Base-by-base conservation (phyloP, 2,888 invertebrate genomes). In the Noctuana brunneofusca region DNA sequence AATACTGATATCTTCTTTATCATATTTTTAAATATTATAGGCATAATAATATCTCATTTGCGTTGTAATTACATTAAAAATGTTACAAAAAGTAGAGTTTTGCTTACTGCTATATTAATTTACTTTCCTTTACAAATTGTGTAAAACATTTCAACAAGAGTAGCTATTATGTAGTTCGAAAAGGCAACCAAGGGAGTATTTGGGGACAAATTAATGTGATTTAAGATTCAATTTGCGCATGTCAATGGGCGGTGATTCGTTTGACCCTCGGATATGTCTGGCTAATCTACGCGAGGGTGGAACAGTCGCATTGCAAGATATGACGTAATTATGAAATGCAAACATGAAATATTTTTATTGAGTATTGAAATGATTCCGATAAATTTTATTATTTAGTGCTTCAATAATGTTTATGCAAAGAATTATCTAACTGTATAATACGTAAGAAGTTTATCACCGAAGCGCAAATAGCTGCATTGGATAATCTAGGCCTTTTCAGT, bases 241-340 rank as follows among this genome's bases (percentile, higher is more conserved):
- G 69, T 74, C 79, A 81, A 76, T 78, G 77, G 79, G 79, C 79
- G 79, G 81, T 78, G 81, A 84, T 82, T 81, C 76, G 68, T 56
- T 66, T 73, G 77, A 78, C 82, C 86, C 84, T 79, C 78, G 74
- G 76, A 73, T 75, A 79, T 77, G 79, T 76, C 81, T 78, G 76
- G 85, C 84, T 86, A 87, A 86, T 87, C 81, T 84, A 76, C 69
- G 66, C 67, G 70, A 77, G 82, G 85, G 84, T 72, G 74, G 71
- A 14, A 38, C 49, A 38, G 20, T 11, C 16, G 2, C 43, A 18
- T 43, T 3, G 43, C 18, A 38, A 38, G 4, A 38, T 38, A 38
- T 35, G 35, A n/a, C 35, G 35, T 35, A 35, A 35, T 35, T 35
- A 35, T 35, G 35, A 35, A 35, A 35, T 35, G 35, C 35, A n/a